Evolutionary conservation across 2,113 vertebrate species (phyloP).

Genomic region (Pipa parva): DNA sequence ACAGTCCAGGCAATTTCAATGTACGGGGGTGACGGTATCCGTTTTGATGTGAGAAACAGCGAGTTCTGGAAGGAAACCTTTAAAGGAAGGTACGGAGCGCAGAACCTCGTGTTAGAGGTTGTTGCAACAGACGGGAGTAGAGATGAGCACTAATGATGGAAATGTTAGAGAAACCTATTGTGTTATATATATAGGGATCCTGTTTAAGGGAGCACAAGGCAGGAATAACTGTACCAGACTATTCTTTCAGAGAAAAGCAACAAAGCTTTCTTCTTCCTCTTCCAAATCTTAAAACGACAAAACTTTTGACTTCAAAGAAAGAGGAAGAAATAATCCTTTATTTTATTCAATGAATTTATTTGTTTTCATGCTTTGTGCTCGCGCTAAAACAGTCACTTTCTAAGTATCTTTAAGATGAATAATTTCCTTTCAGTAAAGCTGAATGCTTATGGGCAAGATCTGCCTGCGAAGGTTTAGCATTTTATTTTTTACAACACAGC

Average conservation of each 20-base stretch:
- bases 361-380: too few relatives aligned
- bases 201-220: background rate
- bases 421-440: too few relatives aligned
- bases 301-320: too few relatives aligned
- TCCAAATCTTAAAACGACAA: too few relatives aligned
- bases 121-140: background rate
- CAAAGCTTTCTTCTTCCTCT: background rate
- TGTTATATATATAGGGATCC: background rate
- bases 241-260: background rate
- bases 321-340: background rate
- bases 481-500: too few relatives aligned
- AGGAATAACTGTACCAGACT: background rate
- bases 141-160: background rate
- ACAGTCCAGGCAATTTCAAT: too few relatives aligned
- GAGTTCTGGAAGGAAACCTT: constrained; percentile 11
- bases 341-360: too few relatives aligned
- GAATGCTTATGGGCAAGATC: too few relatives aligned
- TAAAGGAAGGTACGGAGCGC: background rate
- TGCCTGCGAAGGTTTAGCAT: too few relatives aligned
- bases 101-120: constrained; percentile 4
- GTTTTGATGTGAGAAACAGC: background rate
- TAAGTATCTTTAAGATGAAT: too few relatives aligned
- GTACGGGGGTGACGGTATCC: too few relatives aligned
- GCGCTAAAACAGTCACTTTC: too few relatives aligned
- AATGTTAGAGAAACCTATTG: background rate